Conservation (phyloP, 2,113 vertebrate species). For the Boulengeromyrus knoepffleri region DNA sequence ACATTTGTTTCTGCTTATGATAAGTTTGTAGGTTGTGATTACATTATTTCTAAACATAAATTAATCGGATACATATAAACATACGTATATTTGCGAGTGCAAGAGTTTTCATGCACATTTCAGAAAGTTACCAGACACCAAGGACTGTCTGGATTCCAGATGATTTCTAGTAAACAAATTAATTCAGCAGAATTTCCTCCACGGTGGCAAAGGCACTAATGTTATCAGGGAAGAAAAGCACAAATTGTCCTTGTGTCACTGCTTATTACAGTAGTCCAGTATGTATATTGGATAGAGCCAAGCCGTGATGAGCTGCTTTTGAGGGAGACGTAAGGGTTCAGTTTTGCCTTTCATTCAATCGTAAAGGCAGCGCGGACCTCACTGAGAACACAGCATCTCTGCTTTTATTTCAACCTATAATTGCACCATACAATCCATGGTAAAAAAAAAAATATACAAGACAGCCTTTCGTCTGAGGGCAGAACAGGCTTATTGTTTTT, state of each 20-base stretch:
- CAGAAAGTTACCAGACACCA: background rate
- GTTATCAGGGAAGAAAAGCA: background rate
- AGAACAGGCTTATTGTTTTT: background rate
- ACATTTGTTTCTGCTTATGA: background rate
- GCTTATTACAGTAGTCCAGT: background rate
- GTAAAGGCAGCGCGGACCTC: background rate
- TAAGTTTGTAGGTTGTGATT: background rate
- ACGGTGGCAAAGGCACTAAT: background rate
- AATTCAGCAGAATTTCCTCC: background rate
- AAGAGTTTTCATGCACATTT: background rate
- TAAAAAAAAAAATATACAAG: background rate
- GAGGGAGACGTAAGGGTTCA: background rate
- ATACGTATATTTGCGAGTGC: background rate
- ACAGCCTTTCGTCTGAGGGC: background rate
- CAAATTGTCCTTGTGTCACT: background rate
- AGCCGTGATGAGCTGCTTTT: background rate
- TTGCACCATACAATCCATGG: background rate
- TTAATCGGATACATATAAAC: background rate
- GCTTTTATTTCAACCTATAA: background rate
- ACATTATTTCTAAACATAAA: background rate
- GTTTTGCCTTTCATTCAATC: background rate
- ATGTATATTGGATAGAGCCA: background rate
- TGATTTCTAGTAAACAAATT: background rate
- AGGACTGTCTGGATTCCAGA: background rate
- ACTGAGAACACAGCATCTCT: background rate